Evolutionary conservation across 2,113 vertebrate genomes (phyloP).

Genomic region (Cavia aperea): DNA sequence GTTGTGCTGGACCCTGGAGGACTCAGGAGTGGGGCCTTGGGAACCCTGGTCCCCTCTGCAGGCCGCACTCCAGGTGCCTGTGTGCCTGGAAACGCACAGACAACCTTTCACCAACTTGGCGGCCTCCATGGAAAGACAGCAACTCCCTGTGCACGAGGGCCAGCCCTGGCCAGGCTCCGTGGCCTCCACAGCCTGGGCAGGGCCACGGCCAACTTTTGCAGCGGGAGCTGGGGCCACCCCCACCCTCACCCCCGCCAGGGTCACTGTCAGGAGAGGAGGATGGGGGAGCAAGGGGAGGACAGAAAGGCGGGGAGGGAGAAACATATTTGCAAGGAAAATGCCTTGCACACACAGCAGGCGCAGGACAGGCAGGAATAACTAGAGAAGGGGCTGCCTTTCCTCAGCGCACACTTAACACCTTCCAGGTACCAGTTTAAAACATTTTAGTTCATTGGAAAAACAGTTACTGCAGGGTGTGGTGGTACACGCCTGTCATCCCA

Average conservation of each 20-base stretch:
- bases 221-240: background rate
- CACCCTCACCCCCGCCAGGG: background rate
- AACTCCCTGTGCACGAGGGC: constrained; percentile 5
- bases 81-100: background rate
- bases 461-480: background rate
- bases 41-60: too few species aligned
- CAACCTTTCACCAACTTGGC: constrained; percentile 58
- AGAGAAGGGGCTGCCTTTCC: background rate
- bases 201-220: background rate
- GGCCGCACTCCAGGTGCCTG: background rate
- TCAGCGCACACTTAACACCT: background rate
- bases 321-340: background rate
- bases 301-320: too few species aligned
- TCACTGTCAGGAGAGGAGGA: background rate
- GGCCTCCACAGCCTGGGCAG: background rate
- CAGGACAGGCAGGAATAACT: background rate
- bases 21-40: too few species aligned
- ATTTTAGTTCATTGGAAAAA: constrained; percentile 1
- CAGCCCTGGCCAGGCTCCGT: constrained; percentile 38
- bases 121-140: constrained; percentile 45
- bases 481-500: background rate
- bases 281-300: too few species aligned
- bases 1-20: background rate
- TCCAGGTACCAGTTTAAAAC: background rate
- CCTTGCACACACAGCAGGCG: background rate